Evolutionary conservation across 2,797 vertebrate genomes (phyloP).

Genomic region (Gymnodraco acuticeps): DNA sequence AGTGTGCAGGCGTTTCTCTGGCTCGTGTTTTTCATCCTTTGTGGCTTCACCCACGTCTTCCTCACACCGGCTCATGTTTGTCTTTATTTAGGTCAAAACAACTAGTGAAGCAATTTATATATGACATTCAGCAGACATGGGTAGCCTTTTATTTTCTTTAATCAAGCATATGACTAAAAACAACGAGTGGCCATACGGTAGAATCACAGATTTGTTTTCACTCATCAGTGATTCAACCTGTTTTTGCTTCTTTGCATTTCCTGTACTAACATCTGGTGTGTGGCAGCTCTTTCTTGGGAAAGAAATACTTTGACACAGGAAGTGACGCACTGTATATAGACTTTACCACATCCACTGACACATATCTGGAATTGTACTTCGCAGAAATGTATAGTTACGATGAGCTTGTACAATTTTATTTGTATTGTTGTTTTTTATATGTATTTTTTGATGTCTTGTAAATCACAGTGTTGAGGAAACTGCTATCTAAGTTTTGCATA

Average conservation of each 20-base stretch:
- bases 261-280: constrained; percentile 2
- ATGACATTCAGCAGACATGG: not conserved
- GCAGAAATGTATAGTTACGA: not conserved
- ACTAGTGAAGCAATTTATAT: not conserved
- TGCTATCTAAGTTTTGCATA: too few relatives aligned
- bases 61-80: not conserved
- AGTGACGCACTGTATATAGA: not conserved
- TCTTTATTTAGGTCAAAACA: constrained; percentile 11
- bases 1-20: not conserved
- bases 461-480: too few relatives aligned
- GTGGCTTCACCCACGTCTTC: constrained; percentile 45
- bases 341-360: not conserved
- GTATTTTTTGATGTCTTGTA: too few relatives aligned
- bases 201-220: not conserved
- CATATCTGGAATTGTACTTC: not conserved
- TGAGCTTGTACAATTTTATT: too few relatives aligned
- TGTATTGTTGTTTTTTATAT: too few relatives aligned
- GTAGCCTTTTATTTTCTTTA: not conserved
- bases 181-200: too few relatives aligned
- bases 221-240: not conserved
- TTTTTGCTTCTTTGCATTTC: constrained; percentile 3
- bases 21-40: constrained; percentile 13
- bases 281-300: not conserved
- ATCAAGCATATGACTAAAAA: not conserved
- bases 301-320: constrained; percentile 1